phyloP scores from a whole-genome alignment of 1,140 invertebrate species.

The Yoshiicerus persimilis region DNA sequence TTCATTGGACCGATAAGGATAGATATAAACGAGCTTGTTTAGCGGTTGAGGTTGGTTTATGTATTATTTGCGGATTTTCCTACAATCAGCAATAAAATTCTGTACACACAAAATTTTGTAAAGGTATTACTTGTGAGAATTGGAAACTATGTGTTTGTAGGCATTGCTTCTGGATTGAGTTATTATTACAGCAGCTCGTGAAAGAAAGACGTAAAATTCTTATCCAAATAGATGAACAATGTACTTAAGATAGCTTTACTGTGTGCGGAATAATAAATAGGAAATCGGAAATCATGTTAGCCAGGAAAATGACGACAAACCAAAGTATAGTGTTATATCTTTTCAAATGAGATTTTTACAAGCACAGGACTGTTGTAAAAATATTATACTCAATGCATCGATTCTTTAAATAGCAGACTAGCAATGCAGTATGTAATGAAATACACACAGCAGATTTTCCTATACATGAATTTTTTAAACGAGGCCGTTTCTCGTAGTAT shows the following conservation, averaged over 20 bases:
- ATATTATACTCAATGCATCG: too few species aligned
- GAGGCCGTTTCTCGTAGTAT: background rate
- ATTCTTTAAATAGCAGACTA: background rate
- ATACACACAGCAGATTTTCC: background rate
- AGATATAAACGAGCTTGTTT: background rate
- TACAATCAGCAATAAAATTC: background rate
- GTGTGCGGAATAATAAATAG: background rate
- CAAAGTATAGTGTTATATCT: too few species aligned
- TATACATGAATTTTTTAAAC: background rate
- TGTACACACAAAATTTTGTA: background rate
- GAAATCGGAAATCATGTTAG: background rate
- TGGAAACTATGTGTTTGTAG: background rate
- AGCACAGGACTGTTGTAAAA: too few species aligned
- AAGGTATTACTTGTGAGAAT: background rate
- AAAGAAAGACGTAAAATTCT: background rate
- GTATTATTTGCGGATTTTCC: background rate
- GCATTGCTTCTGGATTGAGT: background rate
- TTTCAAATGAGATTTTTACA: too few species aligned
- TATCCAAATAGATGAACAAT: background rate
- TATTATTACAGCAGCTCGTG: background rate
- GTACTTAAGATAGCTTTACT: background rate
- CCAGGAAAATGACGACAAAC: background rate
- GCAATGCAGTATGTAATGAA: background rate
- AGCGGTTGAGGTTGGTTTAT: background rate
- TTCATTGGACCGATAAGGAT: background rate